Conservation (phyloP, 1,140 invertebrate genomes). For the Formica exsecta region DNA sequence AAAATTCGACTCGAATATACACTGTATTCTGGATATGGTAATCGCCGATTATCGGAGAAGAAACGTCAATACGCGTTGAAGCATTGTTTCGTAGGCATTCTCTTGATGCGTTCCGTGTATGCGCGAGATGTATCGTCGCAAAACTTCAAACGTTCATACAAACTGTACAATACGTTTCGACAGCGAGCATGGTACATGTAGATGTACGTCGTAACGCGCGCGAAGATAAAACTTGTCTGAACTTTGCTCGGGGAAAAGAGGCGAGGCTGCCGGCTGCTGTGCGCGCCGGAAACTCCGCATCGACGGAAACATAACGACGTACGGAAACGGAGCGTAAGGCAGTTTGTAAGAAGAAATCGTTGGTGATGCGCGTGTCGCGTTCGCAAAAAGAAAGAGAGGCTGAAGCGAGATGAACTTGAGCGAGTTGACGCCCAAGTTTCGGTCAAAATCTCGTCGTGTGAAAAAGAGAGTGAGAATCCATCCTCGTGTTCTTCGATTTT, state of each 20-base stretch:
- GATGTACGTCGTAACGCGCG: conserved; percentile 65
- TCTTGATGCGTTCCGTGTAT: conserved; percentile 10
- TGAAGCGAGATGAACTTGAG: conserved; percentile 53
- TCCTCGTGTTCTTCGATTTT: conserved; percentile 10
- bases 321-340: conserved; percentile 67
- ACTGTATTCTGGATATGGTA: neutral
- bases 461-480: conserved; percentile 49
- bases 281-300: conserved; percentile 71
- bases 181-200: conserved; percentile 49
- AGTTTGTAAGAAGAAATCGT: conserved; percentile 70
- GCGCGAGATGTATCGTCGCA: conserved; percentile 59
- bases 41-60: neutral
- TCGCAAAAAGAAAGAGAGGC: neutral
- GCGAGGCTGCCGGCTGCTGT: conserved; percentile 38
- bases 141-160: conserved; percentile 82
- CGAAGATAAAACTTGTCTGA: conserved; percentile 70
- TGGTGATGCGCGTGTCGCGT: conserved; percentile 64
- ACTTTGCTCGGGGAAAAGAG: conserved; percentile 68
- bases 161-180: conserved; percentile 79
- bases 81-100: neutral
- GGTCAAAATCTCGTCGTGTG: neutral
- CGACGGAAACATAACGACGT: conserved; percentile 76
- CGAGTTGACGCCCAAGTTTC: conserved; percentile 63
- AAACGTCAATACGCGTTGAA: neutral
- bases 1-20: too few species aligned